phyloP scores from a whole-genome alignment of 2,888 invertebrate genomes.

The Azorinus chamasolen region DNA sequence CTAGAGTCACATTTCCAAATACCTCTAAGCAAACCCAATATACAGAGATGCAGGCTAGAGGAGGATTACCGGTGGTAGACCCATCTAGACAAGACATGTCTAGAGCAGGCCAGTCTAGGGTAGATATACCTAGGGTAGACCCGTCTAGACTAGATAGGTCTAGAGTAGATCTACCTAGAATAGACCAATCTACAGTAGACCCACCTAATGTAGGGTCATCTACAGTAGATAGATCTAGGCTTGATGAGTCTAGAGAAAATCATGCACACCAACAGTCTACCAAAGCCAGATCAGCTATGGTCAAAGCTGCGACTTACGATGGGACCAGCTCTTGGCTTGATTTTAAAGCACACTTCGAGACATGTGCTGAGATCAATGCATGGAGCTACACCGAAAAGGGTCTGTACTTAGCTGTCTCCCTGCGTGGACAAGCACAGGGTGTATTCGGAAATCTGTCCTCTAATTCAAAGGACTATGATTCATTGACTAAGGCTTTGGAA shows the following conservation, averaged over 20 bases:
- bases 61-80: too few species aligned
- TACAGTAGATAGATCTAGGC: too few species aligned
- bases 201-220: too few species aligned
- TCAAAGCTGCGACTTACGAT: constrained; percentile 5
- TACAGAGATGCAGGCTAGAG: too few species aligned
- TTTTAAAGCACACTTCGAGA: constrained; percentile 1
- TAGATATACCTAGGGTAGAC: too few species aligned
- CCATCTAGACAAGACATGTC: too few species aligned
- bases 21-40: too few species aligned
- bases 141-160: too few species aligned
- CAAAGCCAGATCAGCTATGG: background rate
- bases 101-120: too few species aligned
- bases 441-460: constrained; percentile 14
- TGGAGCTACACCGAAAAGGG: constrained; percentile 11
- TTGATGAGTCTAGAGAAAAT: background rate
- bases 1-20: too few species aligned
- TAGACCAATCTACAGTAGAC: too few species aligned
- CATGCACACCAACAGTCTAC: background rate
- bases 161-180: too few species aligned
- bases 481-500: constrained; percentile 1
- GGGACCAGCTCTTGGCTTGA: background rate
- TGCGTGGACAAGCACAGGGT: constrained; percentile 16
- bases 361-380: background rate
- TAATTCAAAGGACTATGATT: background rate
- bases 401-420: constrained; percentile 11